Evolutionary conservation across 2,113 vertebrate species (phyloP).

Genomic region (Pseudopodoces humilis): DNA sequence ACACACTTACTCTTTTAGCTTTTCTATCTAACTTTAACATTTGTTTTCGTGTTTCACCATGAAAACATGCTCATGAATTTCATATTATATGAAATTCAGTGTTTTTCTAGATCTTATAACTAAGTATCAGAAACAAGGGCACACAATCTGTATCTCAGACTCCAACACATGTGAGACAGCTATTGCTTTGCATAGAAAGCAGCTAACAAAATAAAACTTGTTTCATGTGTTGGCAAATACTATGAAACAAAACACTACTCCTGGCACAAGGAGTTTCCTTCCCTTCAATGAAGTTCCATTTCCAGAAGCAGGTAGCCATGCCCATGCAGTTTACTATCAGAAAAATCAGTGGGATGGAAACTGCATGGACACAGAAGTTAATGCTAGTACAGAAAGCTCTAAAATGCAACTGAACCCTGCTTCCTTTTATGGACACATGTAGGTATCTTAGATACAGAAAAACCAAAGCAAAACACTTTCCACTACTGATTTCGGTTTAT

Average conservation of each 20-base stretch:
- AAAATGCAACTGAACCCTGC: background rate
- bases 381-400: background rate
- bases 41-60: too few relatives aligned
- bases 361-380: background rate
- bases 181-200: background rate
- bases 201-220: background rate
- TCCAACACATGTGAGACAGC: background rate
- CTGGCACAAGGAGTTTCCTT: background rate
- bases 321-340: background rate
- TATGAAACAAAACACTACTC: background rate
- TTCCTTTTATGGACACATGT: background rate
- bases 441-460: background rate
- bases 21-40: too few relatives aligned
- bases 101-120: too few relatives aligned
- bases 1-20: too few relatives aligned
- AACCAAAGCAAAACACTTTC: conserved; percentile 3
- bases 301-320: background rate
- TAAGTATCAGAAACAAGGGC: too few relatives aligned
- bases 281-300: background rate
- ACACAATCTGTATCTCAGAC: too few relatives aligned
- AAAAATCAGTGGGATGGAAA: background rate
- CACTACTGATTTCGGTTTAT: background rate
- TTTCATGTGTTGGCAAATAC: background rate
- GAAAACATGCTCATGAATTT: too few relatives aligned
- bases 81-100: too few relatives aligned